Base-by-base conservation (phyloP, 1,140 invertebrate species). In the Lordiphosa clarofinis region DNA sequence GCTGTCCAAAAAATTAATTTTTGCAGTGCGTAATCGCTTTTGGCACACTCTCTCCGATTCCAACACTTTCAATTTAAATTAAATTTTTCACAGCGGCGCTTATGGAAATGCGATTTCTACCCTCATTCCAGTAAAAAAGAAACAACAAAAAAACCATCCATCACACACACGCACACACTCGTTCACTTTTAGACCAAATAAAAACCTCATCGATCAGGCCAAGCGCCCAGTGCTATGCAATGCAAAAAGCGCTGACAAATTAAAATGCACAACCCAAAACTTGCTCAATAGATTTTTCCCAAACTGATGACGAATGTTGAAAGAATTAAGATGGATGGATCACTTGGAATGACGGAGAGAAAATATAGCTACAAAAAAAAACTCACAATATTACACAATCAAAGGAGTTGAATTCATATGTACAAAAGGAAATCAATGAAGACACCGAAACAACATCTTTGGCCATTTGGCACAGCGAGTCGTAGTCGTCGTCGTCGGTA, bases 261-360 rank as follows among this genome's bases (percentile, higher is more conserved):
- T 87, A 87, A 87, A 87, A 87, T 79, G 61, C 82, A 76, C 49
- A 81, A 38, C 48, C 66, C 63, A 38, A 56, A 57, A 60, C 47
- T 61, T 57, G 43, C 78, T 69, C 78, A 84, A 78, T 84, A 58
- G 67, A 64, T 57, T 68, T 82, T 76, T 46, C 11, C 28, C 67
- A 62, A 61, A 50, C 73, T 69, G 54, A 73, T 86, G 74, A 87
- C 78, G 78, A 87, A 87, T 87, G 84, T 70, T 68, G 63, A 73
- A 79, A 58, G 73, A 75, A 87, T 87, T 72, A 87, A 87, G 84
- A 87, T 87, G 82, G 82, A 87, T 87, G 82, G 82, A 87, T 87
- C 82, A 86, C 79, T 67, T 79, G 66, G 47, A 52, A 84, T 84
- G 79, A 84, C 79, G 59, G 49, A 56, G 19, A 59, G 37, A 63